Percentiles rank a stretch among this genome's conserved stretches.
Conservation (phyloP, 2,797 vertebrate species). For the Epinephelus coioides region DNA sequence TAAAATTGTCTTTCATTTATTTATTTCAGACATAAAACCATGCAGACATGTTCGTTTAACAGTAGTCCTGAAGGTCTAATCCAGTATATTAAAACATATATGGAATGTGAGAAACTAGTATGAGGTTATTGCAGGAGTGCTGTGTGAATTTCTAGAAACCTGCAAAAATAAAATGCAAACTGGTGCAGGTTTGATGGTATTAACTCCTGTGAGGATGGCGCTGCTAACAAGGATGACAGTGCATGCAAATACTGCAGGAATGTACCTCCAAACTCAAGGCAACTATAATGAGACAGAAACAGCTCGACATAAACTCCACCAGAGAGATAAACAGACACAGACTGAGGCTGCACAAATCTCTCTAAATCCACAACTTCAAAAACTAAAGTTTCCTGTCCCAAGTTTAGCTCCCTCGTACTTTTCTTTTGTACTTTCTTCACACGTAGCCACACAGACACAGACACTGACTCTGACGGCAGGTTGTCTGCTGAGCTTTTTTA, state of each 20-base stretch:
- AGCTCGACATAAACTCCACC: constrained; percentile 20
- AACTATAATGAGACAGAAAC: constrained; percentile 21
- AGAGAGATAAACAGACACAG: constrained; percentile 1
- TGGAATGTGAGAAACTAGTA: not conserved
- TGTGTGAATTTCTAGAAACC: constrained; percentile 17
- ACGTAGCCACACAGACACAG: too few species aligned
- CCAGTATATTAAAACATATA: not conserved
- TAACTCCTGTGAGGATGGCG: not conserved
- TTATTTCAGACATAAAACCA: not conserved
- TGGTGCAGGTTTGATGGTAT: constrained; percentile 2
- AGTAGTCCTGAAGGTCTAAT: not conserved
- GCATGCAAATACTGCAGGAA: constrained; percentile 20
- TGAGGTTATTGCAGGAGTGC: not conserved
- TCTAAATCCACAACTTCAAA: constrained; percentile 28
- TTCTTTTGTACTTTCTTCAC: not conserved
- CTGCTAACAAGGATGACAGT: not conserved
- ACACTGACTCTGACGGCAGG: not conserved
- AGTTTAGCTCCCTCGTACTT: not conserved
- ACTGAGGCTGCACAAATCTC: constrained; percentile 18
- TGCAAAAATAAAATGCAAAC: constrained; percentile 10
- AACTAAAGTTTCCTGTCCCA: not conserved
- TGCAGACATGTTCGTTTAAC: not conserved
- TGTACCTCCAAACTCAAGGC: not conserved
- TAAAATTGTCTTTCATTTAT: not conserved
- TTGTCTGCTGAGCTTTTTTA: constrained; percentile 3